Conservation (phyloP, 2,113 vertebrate species). For the Deroptyus accipitrinus region DNA sequence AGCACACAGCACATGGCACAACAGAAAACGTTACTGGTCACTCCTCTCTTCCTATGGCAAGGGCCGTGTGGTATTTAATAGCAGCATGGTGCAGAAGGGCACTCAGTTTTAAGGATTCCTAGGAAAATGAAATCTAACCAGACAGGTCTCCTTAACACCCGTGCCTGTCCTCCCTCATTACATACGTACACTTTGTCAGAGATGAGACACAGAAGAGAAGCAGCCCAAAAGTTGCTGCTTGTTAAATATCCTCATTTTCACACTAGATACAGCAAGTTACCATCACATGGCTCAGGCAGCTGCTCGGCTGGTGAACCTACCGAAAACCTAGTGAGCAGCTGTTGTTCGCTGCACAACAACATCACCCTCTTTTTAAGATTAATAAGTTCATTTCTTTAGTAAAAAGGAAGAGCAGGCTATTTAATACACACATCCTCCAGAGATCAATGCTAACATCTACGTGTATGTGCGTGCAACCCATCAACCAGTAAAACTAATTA, state of each 20-base stretch:
- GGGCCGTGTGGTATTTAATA: neutral
- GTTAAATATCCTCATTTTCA: neutral
- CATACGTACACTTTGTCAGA: neutral
- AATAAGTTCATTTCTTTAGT: conserved; percentile 25
- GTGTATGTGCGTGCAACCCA: neutral
- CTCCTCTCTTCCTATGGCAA: neutral
- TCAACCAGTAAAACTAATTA: conserved; percentile 65
- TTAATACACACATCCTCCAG: conserved; percentile 25
- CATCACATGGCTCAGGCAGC: neutral
- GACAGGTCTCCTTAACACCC: neutral
- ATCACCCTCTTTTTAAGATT: conserved; percentile 29
- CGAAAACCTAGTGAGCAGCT: neutral
- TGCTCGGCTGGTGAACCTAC: neutral
- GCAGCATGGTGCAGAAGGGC: neutral
- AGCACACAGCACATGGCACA: neutral
- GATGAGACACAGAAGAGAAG: neutral
- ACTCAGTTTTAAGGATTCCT: neutral
- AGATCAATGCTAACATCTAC: conserved; percentile 47
- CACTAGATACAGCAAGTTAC: neutral
- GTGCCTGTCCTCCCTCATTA: neutral
- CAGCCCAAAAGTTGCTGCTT: neutral
- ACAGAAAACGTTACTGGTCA: neutral
- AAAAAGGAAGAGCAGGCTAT: conserved; percentile 17
- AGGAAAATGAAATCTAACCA: neutral
- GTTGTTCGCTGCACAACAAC: neutral